Evolutionary conservation across 2,113 vertebrate species (phyloP).

Genomic region (Eudorcas thomsonii): DNA sequence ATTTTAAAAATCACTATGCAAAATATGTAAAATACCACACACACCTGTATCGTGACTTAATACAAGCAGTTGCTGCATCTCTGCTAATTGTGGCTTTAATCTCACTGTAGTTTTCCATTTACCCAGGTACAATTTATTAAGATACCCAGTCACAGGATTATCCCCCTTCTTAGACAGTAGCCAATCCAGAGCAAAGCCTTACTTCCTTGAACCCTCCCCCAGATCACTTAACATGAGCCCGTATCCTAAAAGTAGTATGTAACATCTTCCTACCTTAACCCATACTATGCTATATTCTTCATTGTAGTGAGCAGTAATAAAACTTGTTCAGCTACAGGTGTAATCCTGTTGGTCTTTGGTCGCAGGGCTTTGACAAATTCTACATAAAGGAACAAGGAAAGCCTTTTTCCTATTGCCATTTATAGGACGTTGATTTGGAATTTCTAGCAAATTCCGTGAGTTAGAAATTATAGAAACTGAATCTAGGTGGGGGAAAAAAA

Average conservation of each 20-base stretch:
- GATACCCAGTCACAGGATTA: background rate
- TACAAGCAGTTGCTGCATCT: background rate
- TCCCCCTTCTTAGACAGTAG: background rate
- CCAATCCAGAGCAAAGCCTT: background rate
- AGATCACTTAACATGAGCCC: background rate
- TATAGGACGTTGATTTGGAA: background rate
- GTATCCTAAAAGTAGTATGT: background rate
- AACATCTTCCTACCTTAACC: background rate
- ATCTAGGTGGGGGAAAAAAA: background rate
- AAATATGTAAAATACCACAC: background rate
- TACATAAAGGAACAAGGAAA: background rate
- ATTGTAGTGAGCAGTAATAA: background rate
- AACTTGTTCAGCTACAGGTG: background rate
- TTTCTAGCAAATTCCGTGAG: background rate
- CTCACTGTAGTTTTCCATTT: background rate
- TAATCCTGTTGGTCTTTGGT: background rate
- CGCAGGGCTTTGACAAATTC: background rate
- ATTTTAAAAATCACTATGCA: background rate
- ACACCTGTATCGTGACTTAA: background rate
- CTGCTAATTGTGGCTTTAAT: background rate
- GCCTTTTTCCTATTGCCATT: background rate
- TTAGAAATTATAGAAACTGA: background rate
- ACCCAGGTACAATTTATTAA: background rate
- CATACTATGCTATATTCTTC: background rate
- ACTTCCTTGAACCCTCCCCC: background rate